Conservation (phyloP, 2,113 vertebrate genomes). For the Rattus norvegicus region DNA sequence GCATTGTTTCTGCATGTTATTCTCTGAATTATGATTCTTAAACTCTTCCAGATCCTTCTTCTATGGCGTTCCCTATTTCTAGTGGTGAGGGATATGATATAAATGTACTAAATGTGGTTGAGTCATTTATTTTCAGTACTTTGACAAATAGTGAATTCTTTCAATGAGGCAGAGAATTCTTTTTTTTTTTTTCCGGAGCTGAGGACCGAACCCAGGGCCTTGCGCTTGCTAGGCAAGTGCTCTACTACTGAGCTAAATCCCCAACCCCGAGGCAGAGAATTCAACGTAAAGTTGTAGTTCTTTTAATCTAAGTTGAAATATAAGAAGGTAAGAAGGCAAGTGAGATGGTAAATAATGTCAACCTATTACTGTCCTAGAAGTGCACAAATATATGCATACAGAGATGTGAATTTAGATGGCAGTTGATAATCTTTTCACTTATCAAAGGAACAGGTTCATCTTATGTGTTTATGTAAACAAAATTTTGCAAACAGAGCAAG, state of each 20-base stretch:
- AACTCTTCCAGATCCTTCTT: background rate
- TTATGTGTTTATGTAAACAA: background rate
- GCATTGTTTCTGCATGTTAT: background rate
- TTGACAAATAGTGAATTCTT: background rate
- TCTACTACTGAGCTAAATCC: too few relatives aligned
- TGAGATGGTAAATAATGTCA: background rate
- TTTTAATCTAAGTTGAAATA: background rate
- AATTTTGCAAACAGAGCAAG: background rate
- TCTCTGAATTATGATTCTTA: background rate
- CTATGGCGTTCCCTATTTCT: background rate
- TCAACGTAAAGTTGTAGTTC: background rate
- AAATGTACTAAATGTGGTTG: background rate
- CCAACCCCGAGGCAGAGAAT: too few relatives aligned
- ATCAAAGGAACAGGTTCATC: background rate
- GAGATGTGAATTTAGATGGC: background rate
- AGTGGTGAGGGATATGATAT: background rate
- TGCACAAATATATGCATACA: background rate
- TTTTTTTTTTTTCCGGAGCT: too few relatives aligned
- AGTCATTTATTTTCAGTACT: background rate
- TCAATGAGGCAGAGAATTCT: background rate
- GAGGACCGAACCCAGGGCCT: too few relatives aligned
- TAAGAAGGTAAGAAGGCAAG: background rate
- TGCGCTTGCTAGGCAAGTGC: too few relatives aligned
- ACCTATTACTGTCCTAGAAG: background rate
- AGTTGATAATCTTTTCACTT: background rate